Base-by-base conservation (phyloP, 2,113 vertebrate genomes). In the Sterrhoptilus dennistouni region DNA sequence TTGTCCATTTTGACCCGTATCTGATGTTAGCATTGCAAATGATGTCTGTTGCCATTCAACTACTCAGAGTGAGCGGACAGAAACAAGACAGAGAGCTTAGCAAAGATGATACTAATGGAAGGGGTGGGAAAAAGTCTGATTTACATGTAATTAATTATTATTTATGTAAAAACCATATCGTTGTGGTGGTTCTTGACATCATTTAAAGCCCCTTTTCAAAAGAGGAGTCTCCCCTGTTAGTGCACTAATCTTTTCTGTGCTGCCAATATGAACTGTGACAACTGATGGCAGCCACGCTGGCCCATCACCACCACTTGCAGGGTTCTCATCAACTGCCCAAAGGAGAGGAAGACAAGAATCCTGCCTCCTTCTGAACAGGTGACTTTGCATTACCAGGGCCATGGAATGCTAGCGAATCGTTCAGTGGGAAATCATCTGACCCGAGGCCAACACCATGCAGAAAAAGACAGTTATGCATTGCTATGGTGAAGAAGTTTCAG, bases 101-200 rank as follows among this genome's bases (percentile, higher is more conserved):
- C 90, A 78, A 94, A 93, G 94, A 96, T 4, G 5, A 38, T 96
- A 56, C 93, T 97, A 97, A 96, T 96, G 93, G 96, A 96, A 93
- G 88, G 93, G 92, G 94, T 96, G 95, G 83, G 89, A 77, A 50
- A 80, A 89, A 93, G 70, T 19, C 96, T 93, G 93, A 95, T 96
- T 94, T 96, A 93, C 93, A 96, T 97, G 94, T 92, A 89, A 96
- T 94, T 96, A 95, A 96, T 95, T 94, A 96, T 95, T 96, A 95
- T 95, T 96, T 97, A 92, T 97, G 92, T 96, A 97, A 97, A 97
- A 96, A 96, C 29, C 93, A 87, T 94, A 96, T 96, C 70, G 19
- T 83, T 89, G 82, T 74, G 77, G 86, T 93, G 77, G 93, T 96
- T 93, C 81, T 87, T 86, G 82, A 96, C 89, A 95, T 87, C 94